These are phyloP conservation scores for Hyaena hyaena DNA, from an alignment of 2,113 vertebrate genomes.

Conservation along the genomic window DNA sequence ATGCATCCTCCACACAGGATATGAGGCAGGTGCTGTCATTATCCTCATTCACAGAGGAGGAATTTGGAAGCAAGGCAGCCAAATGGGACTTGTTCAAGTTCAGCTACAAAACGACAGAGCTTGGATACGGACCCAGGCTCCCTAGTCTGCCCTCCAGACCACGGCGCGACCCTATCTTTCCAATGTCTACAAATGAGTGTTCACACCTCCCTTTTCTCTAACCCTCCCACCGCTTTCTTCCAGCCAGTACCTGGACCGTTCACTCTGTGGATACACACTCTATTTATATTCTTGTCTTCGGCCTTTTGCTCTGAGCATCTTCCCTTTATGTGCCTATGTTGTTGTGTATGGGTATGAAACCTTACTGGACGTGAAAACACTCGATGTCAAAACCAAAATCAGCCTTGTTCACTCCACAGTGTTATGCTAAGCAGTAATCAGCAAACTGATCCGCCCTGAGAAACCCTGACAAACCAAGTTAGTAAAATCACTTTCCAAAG, in stretches of 20 bases:
- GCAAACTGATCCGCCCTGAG: neutral
- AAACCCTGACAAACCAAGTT: conserved; percentile 60
- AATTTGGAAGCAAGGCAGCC: neutral
- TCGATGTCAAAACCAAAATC: neutral
- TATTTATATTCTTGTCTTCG: neutral
- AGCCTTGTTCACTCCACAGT: neutral
- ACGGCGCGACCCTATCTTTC: neutral
- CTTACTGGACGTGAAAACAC: neutral
- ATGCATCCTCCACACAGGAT: neutral
- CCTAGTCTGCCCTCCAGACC: neutral
- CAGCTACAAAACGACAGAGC: neutral
- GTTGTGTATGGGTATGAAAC: neutral
- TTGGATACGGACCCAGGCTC: too few relatives aligned
- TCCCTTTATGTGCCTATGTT: neutral
- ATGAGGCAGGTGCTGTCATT: neutral
- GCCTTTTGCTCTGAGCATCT: neutral
- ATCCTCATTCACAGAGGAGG: neutral
- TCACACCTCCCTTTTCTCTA: neutral
- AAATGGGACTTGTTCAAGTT: neutral
- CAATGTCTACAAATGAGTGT: neutral
- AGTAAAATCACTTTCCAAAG: conserved; percentile 64
- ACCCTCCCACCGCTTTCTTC: neutral
- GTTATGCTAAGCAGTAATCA: neutral
- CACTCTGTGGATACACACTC: neutral
- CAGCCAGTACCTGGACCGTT: neutral